Evolutionary conservation across 2,113 vertebrate genomes (phyloP), one percentile per base, ranked within the genome.

Genomic region (Panthera tigris): DNA sequence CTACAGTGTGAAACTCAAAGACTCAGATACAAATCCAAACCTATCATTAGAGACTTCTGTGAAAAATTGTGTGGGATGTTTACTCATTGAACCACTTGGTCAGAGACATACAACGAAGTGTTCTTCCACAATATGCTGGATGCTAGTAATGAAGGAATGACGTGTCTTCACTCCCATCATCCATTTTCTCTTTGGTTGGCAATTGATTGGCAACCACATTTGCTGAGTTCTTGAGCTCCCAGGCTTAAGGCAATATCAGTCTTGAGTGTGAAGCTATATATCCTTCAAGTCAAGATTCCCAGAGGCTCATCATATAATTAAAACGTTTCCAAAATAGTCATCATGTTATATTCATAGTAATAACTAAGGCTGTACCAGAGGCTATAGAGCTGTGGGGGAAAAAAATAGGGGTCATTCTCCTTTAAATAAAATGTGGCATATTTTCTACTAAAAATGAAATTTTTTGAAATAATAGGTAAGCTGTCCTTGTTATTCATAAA

Each of bases 401-500:
- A 16, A 16, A 95, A 98, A 96, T 71, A 80, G 45, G 82, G 97
- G 95, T 97, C 0, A 15, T 98, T 98, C 97, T 98, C 97, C 98
- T 99, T 98, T 98, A 98, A 98, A 97, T 95, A 97, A 97, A 98
- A 95, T 74, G 89, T 96, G 96, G 96, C 93, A 97, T 96, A 81
- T 98, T 98, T 96, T 45, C 95, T 97, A 63, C 81, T 95, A 97
- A 98, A 98, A 98, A 96, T 95, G 95, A 97, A 87, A 92, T 89
- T 98, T 98, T 98, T 98, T 84, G 55, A 89, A 98, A 98, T 98
- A 98, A 98, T 97, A 98, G 98, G 98, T 98, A 98, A 98, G 98
- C 97, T 98, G 97, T 98, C 97, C 98, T 98, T 98, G 97, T 98
- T 99, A 98, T 98, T 98, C 98, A 98, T 98, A 99, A 98, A 98